phyloP scores from a whole-genome alignment of 2,888 invertebrate species.

The Andrena dorsata region DNA sequence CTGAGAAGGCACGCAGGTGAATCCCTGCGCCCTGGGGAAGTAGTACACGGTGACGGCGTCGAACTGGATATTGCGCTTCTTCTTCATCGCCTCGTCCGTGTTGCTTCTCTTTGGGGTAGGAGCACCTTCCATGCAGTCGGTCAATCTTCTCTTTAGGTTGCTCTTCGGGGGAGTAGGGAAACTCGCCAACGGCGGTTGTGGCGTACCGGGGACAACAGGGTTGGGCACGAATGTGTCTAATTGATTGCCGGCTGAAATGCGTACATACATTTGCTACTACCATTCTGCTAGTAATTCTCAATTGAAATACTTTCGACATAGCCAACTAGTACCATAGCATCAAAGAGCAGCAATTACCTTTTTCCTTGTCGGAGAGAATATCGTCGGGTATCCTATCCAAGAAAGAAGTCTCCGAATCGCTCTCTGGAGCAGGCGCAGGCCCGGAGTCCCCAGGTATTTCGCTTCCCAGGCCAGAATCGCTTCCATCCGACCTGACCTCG shows the following conservation, averaged over 20 bases:
- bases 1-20: slow-evolving; percentile 96
- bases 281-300: neutral
- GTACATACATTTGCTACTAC: neutral
- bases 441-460: slow-evolving; percentile 89
- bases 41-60: slow-evolving; percentile 97
- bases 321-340: no score
- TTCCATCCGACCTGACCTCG: slow-evolving; percentile 90
- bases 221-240: slow-evolving; percentile 74
- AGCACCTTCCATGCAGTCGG: slow-evolving; percentile 80
- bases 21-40: slow-evolving; percentile 96
- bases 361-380: slow-evolving; percentile 82
- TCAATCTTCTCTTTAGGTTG: slow-evolving; percentile 89
- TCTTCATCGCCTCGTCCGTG: slow-evolving; percentile 86
- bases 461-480: slow-evolving; percentile 93
- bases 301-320: no score
- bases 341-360: slow-evolving; percentile 72
- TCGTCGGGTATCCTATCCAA: slow-evolving; percentile 85
- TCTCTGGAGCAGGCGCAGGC: slow-evolving; percentile 83
- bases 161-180: slow-evolving; percentile 86
- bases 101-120: slow-evolving; percentile 82
- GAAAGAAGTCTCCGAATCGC: slow-evolving; percentile 86
- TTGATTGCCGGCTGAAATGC: slow-evolving; percentile 73
- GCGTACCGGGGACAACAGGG: slow-evolving; percentile 59
- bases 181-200: slow-evolving; percentile 74
- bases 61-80: slow-evolving; percentile 94